phyloP scores from a whole-genome alignment of 2,797 vertebrate genomes.

The Apodemus agrarius region DNA sequence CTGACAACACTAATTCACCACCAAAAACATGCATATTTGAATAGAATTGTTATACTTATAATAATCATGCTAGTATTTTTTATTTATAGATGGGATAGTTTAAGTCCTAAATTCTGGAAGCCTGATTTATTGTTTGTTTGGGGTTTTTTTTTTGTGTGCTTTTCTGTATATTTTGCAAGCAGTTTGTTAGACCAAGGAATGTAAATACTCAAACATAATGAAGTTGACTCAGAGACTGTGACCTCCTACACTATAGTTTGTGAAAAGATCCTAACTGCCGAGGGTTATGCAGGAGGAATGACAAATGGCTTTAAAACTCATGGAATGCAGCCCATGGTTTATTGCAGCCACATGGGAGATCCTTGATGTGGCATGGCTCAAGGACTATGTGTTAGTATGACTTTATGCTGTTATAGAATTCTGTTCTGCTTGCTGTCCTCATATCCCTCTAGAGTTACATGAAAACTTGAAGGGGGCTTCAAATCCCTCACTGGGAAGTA shows the following conservation, averaged over 20 bases:
- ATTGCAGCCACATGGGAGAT: no score
- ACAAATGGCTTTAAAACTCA: neutral
- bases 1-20: neutral
- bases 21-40: neutral
- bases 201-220: constrained; percentile 21
- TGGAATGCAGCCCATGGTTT: no score
- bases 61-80: constrained; percentile 6
- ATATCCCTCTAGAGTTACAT: no score
- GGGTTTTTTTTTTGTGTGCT: no score
- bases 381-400: no score
- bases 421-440: no score
- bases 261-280: neutral
- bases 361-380: no score
- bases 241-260: neutral
- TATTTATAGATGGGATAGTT: neutral
- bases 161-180: constrained; percentile 21
- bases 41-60: constrained; percentile 7
- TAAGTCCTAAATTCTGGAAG: neutral
- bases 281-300: neutral
- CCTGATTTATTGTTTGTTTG: neutral
- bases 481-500: no score
- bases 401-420: no score
- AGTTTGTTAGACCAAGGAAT: neutral
- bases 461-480: no score
- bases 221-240: neutral